Evolutionary conservation across 1,140 invertebrate species (phyloP), one percentile per base, ranked within the genome.

Genomic region (Dreissena rostriformis): DNA sequence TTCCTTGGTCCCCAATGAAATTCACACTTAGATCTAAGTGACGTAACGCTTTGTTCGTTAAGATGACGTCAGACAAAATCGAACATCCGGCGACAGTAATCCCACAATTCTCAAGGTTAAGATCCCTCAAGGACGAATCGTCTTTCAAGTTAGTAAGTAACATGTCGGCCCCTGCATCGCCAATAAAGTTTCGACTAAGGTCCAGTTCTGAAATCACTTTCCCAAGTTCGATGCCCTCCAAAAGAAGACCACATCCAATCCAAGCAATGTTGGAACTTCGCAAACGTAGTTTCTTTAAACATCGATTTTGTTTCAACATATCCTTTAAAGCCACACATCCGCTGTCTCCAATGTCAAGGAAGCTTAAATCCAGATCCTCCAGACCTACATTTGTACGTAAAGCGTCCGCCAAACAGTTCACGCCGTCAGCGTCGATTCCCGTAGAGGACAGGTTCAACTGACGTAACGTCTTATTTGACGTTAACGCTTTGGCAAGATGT

Each of bases 71-170:
- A 24, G 90, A 88, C 28, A 93, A 72, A 24, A 85, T 72, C 6
- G 87, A 85, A 82, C 90, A 91, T 8, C 89, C 92, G 17, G 61
- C 71, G 10, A 84, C 74, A 6, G 91, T 91, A 15, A 93, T 84
- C 11, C 90, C 90, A 86, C 92, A 93, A 75, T 91, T 92, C 81
- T 93, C 92, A 10, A 93, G 76, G 82, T 90, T 91, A 8, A 93
- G 29, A 19, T 92, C 91, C 24, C 86, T 80, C 22, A 92, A 73
- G 17, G 75, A 66, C 1, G 88, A 87, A 19, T 90, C 87, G 12
- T 91, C 89, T 55, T 87, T 86, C 39, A 92, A 52, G 77, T 91
- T 89, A 12, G 86, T 86, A 29, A 87, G 82, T 66, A 92, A 85
- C 78, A 90, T 89, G 77, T 92, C 88, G 29, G 88, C 79, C 0